Percentiles rank a stretch among this genome's conserved stretches.
Evolutionary conservation across 2,797 vertebrate genomes (phyloP).

Genomic region (Lepidocolaptes lacrymiger): DNA sequence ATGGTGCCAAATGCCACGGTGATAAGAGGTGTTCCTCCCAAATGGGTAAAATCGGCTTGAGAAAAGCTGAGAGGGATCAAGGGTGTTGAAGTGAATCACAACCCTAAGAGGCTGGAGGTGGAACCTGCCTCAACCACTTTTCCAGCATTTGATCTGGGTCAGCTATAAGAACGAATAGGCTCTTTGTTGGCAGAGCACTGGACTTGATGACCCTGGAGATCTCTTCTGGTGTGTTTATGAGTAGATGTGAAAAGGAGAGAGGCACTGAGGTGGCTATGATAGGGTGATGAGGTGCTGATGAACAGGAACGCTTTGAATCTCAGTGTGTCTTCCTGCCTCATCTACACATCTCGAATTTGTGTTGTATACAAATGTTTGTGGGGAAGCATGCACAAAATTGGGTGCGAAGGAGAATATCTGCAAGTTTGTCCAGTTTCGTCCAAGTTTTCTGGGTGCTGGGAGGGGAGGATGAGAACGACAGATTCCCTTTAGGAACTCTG

Average conservation of each 20-base stretch:
- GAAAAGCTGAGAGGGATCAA: background rate
- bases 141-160: conserved; percentile 17
- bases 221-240: background rate
- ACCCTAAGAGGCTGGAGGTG: background rate
- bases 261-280: background rate
- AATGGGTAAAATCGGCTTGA: background rate
- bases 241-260: background rate
- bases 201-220: conserved; percentile 42
- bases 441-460: background rate
- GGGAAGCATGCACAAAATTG: background rate
- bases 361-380: background rate
- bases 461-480: background rate
- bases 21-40: background rate
- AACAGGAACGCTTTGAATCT: background rate
- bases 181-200: background rate
- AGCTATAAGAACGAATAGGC: background rate
- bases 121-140: conserved; percentile 9
- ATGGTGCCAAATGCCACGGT: accelerated
- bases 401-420: background rate
- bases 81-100: background rate
- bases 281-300: background rate
- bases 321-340: background rate
- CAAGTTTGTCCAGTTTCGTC: background rate
- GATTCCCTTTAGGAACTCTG: background rate
- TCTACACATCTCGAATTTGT: background rate